Evolutionary conservation across 2,113 vertebrate species (phyloP).

Genomic region (Todiramphus saurophagus): DNA sequence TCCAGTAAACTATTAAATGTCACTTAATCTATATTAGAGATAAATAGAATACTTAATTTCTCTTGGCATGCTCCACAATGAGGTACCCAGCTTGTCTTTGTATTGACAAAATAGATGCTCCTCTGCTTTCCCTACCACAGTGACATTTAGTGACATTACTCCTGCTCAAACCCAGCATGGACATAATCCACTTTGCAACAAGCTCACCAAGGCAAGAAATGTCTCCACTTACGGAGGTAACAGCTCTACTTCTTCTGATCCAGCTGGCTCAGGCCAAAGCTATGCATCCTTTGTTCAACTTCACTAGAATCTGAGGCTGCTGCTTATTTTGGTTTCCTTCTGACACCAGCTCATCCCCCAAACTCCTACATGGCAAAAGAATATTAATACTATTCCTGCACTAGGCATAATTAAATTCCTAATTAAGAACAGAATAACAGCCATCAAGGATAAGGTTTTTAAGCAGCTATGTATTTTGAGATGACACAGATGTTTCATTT

Average conservation of each 20-base stretch:
- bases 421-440: background rate
- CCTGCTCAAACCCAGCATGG: background rate
- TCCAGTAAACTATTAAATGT: conserved; percentile 75
- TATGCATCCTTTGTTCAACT: fast-evolving
- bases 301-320: fast-evolving
- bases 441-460: background rate
- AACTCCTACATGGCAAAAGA: background rate
- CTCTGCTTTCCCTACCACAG: background rate
- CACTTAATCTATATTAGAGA: conserved; percentile 68
- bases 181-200: background rate
- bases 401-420: background rate
- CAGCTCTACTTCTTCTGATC: background rate
- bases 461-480: background rate
- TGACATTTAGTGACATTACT: background rate
- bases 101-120: conserved; percentile 22
- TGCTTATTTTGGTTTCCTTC: background rate
- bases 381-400: background rate
- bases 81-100: conserved; percentile 32
- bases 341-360: background rate
- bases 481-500: background rate
- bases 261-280: background rate
- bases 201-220: background rate
- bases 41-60: conserved; percentile 56
- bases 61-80: conserved; percentile 37
- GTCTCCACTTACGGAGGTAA: background rate